phyloP scores from a whole-genome alignment of 2,888 invertebrate genomes.

The Dolichomitus sp. region DNA sequence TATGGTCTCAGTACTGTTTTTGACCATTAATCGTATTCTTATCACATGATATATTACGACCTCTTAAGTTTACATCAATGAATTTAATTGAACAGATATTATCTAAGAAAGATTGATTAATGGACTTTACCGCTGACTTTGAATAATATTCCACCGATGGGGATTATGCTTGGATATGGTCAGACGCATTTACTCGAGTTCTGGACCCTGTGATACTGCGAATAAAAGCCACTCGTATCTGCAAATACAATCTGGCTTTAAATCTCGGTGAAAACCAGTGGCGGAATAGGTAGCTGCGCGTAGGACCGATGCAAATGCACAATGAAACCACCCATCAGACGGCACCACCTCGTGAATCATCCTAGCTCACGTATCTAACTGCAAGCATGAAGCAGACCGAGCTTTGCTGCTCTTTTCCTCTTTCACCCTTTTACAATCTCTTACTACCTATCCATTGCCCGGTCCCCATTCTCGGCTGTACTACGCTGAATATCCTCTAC shows the following conservation, averaged over 20 bases:
- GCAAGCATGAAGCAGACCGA: conserved; percentile 23
- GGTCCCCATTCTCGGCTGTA: conserved; percentile 28
- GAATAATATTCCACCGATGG: conserved; percentile 3
- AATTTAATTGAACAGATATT: conserved; percentile 23
- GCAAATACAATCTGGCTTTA: conserved; percentile 61
- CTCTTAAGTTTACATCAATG: not conserved
- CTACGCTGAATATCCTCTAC: conserved; percentile 29
- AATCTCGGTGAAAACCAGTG: conserved; percentile 62
- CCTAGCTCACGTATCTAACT: conserved; percentile 53
- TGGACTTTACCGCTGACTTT: not conserved
- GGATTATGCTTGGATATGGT: not conserved
- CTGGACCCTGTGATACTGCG: conserved; percentile 16
- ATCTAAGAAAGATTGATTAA: conserved; percentile 19
- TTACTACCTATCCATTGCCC: conserved; percentile 46
- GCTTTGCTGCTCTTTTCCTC: conserved; percentile 45
- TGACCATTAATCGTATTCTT: not conserved
- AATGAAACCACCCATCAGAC: conserved; percentile 70
- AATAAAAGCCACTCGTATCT: conserved; percentile 52
- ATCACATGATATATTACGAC: not conserved
- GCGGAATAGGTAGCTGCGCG: conserved; percentile 46
- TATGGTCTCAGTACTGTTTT: not conserved
- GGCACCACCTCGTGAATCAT: conserved; percentile 68
- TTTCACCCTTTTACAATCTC: conserved; percentile 53
- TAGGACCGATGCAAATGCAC: conserved; percentile 67
- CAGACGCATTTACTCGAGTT: conserved; percentile 4